A percentile compares a stretch with the other conserved stretches of the same genome.
Conservation (phyloP, 2,113 vertebrate species). For the Elephas maximus region DNA sequence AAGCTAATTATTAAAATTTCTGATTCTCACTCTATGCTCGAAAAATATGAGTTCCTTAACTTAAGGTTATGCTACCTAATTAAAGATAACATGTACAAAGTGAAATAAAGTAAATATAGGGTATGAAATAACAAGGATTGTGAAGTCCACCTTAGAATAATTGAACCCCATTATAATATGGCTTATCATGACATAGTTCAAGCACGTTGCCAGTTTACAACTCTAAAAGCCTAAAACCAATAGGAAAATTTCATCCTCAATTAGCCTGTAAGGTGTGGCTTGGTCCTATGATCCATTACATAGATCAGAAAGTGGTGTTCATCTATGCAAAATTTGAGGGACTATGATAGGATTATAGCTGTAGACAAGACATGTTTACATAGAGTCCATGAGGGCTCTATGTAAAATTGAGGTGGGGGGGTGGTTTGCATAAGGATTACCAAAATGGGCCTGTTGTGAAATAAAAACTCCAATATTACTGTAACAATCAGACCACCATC, state of each 20-base stretch:
- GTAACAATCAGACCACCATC: slow-evolving; percentile 25
- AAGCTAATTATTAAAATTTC: slow-evolving; percentile 15
- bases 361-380: not conserved
- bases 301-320: not conserved
- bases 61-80: not conserved
- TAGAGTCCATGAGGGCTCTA: not conserved
- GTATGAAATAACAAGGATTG: not conserved
- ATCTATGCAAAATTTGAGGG: not conserved
- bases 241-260: not conserved
- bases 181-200: not conserved
- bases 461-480: not conserved
- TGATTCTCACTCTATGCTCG: not conserved
- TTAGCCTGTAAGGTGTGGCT: not conserved
- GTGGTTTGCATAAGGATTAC: not conserved
- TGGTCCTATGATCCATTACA: not conserved
- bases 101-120: not conserved
- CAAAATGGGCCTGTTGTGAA: slow-evolving; percentile 1
- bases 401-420: not conserved
- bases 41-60: not conserved
- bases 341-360: not conserved
- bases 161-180: not conserved
- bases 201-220: not conserved
- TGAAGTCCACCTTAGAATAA: not conserved
- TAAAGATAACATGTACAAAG: not conserved
- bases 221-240: not conserved